These are phyloP conservation scores for Myotis lucifugus DNA, from an alignment of 2,113 vertebrate genomes.

Conservation along the genomic window DNA sequence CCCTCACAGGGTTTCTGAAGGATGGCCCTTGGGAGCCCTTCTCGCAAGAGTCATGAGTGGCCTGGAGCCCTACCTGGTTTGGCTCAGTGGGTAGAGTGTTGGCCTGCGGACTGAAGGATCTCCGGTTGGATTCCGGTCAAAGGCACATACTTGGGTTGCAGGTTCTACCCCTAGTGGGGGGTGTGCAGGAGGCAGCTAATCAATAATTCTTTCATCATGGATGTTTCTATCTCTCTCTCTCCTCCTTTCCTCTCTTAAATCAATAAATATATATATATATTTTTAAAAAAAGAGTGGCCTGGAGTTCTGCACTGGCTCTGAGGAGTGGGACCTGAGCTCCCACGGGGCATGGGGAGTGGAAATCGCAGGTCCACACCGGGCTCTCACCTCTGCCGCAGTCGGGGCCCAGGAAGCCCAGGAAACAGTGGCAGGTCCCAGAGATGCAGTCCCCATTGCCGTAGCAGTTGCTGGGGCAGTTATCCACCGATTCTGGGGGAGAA, in stretches of 20 bases:
- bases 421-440: conserved; percentile 96
- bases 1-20: fast-evolving
- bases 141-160: too few relatives aligned
- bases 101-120: too few relatives aligned
- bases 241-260: too few relatives aligned
- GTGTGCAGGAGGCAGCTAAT: too few relatives aligned
- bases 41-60: background rate
- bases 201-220: too few relatives aligned
- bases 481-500: conserved; percentile 90
- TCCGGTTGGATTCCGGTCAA: too few relatives aligned
- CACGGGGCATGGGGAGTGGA: fast-evolving
- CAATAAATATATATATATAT: too few relatives aligned
- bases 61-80: too few relatives aligned
- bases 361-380: fast-evolving
- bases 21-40: background rate
- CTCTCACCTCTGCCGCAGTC: conserved; percentile 95
- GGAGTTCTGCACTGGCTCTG: background rate
- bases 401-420: conserved; percentile 95
- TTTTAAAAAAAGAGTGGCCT: background rate
- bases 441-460: conserved; percentile 98
- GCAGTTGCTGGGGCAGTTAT: conserved; percentile 99
- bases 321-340: background rate
- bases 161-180: too few relatives aligned
- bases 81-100: too few relatives aligned
- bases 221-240: too few relatives aligned